Evolutionary conservation across 2,113 vertebrate genomes (phyloP).

Genomic region (Brienomyrus brachyistius): DNA sequence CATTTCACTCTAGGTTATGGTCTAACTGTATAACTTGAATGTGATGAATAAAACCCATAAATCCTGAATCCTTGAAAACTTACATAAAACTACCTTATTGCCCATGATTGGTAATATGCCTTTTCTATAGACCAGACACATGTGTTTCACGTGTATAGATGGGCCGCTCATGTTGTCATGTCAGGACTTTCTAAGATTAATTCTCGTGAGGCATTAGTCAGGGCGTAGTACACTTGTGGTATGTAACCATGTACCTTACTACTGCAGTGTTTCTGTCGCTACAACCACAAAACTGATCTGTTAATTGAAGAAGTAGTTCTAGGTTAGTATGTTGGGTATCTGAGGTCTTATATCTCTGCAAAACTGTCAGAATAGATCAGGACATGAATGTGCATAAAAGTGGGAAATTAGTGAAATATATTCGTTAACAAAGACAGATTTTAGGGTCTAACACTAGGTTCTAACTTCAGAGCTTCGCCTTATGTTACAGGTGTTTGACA

Average conservation of each 20-base stretch:
- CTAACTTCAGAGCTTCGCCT: neutral
- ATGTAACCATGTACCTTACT: neutral
- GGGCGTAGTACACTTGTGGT: neutral
- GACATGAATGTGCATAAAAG: neutral
- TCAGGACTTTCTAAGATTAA: neutral
- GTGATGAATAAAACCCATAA: neutral
- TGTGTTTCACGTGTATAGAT: neutral
- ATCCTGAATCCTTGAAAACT: neutral
- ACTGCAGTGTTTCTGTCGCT: neutral
- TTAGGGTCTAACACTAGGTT: neutral
- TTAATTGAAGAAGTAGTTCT: neutral
- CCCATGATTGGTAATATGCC: neutral
- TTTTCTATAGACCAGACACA: neutral
- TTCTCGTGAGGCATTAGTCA: neutral
- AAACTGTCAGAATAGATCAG: neutral
- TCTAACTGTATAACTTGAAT: neutral
- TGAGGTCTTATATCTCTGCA: neutral
- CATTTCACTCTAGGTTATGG: neutral
- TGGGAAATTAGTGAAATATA: neutral
- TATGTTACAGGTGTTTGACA: neutral
- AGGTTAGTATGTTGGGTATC: neutral
- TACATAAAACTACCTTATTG: neutral
- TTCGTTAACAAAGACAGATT: neutral
- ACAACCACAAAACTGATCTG: neutral
- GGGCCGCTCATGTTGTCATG: neutral